Evolutionary conservation across 2,888 invertebrate species (phyloP).

Genomic region (Ormyrus labotus): DNA sequence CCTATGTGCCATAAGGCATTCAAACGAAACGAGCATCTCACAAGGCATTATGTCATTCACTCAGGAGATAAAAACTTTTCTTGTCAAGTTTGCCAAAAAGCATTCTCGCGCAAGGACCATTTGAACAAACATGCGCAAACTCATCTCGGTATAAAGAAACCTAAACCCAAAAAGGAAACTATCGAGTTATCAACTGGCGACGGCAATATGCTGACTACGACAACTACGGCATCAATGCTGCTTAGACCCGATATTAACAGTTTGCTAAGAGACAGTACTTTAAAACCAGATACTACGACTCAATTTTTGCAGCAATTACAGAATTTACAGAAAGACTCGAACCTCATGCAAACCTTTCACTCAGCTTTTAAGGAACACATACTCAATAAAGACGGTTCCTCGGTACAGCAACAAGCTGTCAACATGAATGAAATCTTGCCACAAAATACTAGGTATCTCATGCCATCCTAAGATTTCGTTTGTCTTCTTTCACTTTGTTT

Average conservation of each 20-base stretch:
- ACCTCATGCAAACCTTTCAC: constrained; percentile 68
- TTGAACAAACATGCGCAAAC: constrained; percentile 77
- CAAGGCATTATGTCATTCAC: constrained; percentile 77
- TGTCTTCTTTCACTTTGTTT: constrained; percentile 40
- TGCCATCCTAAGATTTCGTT: constrained; percentile 70
- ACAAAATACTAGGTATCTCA: constrained; percentile 73
- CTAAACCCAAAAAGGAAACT: constrained; percentile 68
- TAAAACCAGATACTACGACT: constrained; percentile 66
- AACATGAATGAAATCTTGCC: constrained; percentile 74
- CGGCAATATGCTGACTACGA: not conserved
- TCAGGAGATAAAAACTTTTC: constrained; percentile 77
- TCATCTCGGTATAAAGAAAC: constrained; percentile 72
- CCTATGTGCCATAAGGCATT: constrained; percentile 75
- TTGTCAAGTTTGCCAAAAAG: constrained; percentile 76
- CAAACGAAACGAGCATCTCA: constrained; percentile 78
- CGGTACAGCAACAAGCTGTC: constrained; percentile 69
- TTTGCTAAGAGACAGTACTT: constrained; percentile 65
- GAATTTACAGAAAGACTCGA: constrained; percentile 70
- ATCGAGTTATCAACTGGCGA: constrained; percentile 45
- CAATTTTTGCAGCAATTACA: constrained; percentile 70
- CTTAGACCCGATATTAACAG: constrained; percentile 59
- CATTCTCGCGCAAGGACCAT: constrained; percentile 77
- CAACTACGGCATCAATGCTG: constrained; percentile 27
- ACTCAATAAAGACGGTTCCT: constrained; percentile 64
- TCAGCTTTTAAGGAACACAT: constrained; percentile 72